phyloP scores from a whole-genome alignment of 2,797 vertebrate genomes.

The Danionella dracula region DNA sequence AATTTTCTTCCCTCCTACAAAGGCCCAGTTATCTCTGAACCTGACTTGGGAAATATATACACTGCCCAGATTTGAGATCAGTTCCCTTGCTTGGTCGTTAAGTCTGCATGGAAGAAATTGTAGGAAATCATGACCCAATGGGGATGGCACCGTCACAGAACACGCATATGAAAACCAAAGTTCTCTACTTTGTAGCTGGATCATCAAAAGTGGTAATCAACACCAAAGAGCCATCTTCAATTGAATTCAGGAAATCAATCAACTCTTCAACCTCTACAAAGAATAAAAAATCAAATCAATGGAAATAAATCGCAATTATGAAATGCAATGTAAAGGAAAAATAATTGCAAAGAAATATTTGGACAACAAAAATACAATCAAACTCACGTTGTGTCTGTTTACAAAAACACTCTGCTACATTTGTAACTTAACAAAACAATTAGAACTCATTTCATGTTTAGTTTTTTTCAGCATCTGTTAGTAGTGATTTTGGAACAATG shows the following conservation, averaged over 20 bases:
- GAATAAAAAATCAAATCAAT: background rate
- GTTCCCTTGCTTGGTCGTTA: slow-evolving; percentile 71
- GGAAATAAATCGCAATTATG: background rate
- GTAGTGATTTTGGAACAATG: no score
- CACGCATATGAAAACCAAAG: background rate
- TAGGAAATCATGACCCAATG: background rate
- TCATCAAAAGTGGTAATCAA: slow-evolving; percentile 84
- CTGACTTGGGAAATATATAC: slow-evolving; percentile 62
- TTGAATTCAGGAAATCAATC: slow-evolving; percentile 71
- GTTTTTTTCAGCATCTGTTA: no score
- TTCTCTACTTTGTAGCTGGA: slow-evolving; percentile 77
- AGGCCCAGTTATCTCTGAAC: slow-evolving; percentile 90
- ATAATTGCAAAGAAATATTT: no score
- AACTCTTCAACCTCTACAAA: slow-evolving; percentile 51
- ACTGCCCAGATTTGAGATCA: slow-evolving; percentile 81
- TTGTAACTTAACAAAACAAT: no score
- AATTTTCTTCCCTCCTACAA: slow-evolving; percentile 85
- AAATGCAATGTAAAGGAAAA: no score
- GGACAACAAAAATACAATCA: no score
- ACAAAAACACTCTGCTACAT: no score
- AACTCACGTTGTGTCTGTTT: no score
- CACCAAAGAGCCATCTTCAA: slow-evolving; percentile 72
- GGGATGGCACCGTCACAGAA: no score
- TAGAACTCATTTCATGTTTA: no score
- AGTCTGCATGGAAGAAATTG: slow-evolving; percentile 63